A percentile compares a stretch with the other conserved stretches of the same genome.
phyloP scores from a whole-genome alignment of 2,888 invertebrate species.

The Alviniconcha strummeri region DNA sequence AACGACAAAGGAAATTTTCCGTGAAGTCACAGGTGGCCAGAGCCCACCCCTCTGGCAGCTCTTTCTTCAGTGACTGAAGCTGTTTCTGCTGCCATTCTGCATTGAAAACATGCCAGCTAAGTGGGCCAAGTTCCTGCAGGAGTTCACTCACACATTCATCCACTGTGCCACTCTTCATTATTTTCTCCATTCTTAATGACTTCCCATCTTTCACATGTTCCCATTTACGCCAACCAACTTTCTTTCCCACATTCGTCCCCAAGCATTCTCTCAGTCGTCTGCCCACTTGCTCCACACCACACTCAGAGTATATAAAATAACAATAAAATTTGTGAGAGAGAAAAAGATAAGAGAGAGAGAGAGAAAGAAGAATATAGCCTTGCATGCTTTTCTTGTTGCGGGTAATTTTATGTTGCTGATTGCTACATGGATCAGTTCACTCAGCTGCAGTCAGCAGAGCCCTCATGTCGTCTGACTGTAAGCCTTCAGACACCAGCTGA shows the following conservation, averaged over 20 bases:
- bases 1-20: slow-evolving; percentile 29
- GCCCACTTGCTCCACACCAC: background rate
- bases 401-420: too few relatives aligned
- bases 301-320: background rate
- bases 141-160: slow-evolving; percentile 8
- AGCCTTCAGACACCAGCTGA: background rate
- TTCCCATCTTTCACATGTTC: slow-evolving; percentile 1
- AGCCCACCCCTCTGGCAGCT: slow-evolving; percentile 29
- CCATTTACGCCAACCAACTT: background rate
- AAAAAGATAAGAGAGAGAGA: too few relatives aligned
- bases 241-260: background rate
- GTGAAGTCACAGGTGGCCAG: slow-evolving; percentile 26
- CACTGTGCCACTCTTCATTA: slow-evolving; percentile 23
- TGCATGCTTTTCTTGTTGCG: too few relatives aligned
- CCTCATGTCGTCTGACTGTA: background rate
- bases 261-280: background rate
- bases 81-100: slow-evolving; percentile 24
- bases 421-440: too few relatives aligned
- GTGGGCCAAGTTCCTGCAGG: background rate
- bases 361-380: too few relatives aligned
- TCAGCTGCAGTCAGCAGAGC: too few relatives aligned
- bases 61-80: background rate
- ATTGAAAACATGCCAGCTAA: background rate
- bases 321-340: too few relatives aligned
- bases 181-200: background rate